phyloP scores from a whole-genome alignment of 2,888 invertebrate genomes.

The Bembecia ichneumoniformis region DNA sequence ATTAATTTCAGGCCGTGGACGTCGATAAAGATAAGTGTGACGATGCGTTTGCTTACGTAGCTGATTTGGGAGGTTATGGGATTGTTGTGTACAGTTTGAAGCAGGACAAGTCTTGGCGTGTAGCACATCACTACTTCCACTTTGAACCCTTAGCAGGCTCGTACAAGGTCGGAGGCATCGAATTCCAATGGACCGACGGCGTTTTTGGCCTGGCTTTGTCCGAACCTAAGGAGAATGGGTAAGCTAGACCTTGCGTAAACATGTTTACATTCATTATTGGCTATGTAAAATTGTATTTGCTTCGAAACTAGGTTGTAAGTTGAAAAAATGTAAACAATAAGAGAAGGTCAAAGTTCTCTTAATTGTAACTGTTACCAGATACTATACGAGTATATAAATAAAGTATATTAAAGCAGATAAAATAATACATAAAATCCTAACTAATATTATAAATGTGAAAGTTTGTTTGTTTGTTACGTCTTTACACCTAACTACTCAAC shows the following conservation, averaged over 20 bases:
- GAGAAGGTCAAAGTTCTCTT: too few species aligned
- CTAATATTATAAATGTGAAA: too few species aligned
- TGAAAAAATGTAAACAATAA: too few species aligned
- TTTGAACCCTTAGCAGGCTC: constrained; percentile 85
- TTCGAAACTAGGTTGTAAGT: too few species aligned
- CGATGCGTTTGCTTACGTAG: constrained; percentile 82
- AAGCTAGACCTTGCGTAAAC: constrained; percentile 7
- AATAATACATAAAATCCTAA: too few species aligned
- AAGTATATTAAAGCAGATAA: too few species aligned
- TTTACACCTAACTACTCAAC: too few species aligned
- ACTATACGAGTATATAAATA: too few species aligned
- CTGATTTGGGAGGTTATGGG: constrained; percentile 83
- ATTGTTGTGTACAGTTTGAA: constrained; percentile 83
- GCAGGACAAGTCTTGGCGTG: constrained; percentile 82
- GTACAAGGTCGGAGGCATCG: constrained; percentile 82
- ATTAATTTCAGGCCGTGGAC: constrained; percentile 75
- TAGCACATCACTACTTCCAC: constrained; percentile 86
- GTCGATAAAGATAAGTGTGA: constrained; percentile 78
- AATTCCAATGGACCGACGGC: constrained; percentile 91
- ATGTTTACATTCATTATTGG: background rate
- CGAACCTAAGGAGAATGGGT: constrained; percentile 71
- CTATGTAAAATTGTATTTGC: background rate
- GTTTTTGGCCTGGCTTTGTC: constrained; percentile 83
- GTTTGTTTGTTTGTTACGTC: too few species aligned
- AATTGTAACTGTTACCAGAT: too few species aligned